Evolutionary conservation across 2,113 vertebrate species (phyloP), one percentile per base, ranked within the genome.

Genomic region (Trematomus loennbergii): DNA sequence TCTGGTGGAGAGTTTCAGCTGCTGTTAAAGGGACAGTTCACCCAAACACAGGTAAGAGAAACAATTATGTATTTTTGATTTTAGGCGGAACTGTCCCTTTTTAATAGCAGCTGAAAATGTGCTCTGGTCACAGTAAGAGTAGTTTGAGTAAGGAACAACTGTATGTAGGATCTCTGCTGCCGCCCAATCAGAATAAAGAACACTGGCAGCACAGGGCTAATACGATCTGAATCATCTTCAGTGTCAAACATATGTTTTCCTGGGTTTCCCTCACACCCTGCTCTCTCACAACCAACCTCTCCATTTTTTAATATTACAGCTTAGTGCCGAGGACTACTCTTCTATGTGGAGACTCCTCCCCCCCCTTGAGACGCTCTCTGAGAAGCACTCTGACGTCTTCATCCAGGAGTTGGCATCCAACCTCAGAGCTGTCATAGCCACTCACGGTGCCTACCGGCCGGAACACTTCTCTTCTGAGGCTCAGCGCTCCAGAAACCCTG

Each of bases 371-470:
- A 94, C 88, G 9, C 87, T 99, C 8, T 96, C 96, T 48, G 79
- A 52, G 78, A 79, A 78, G 49, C 96, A 99, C 80, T 94, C 96
- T 0, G 97, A 98, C 0, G 89, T 89, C 0, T 76, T 95, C 55
- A 93, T 98, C 83, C 97, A 96, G 85, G 96, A 98, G 87, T 93
- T 99, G 17, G 97, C 98, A 0, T 76, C 78, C 0, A 96, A 97
- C 91, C 94, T 99, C 79, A 90, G 95, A 77, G 90, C 96, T 1
- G 91, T 96, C 84, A 96, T 99, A 64, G 95, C 96, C 59, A 99
- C 98, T 15, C 97, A 94, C 0, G 96, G 97, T 0, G 97, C 97
- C 15, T 96, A 95, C 78, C 70, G 79, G 40, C 89, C 95, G 0
- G 80, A 92, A 25, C 48, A 87, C 0, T 55, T 96, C 68, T 59